A percentile compares a stretch with the other conserved stretches of the same genome.
Conservation (phyloP, 2,888 invertebrate species). For the Parthenolecanium corni region DNA sequence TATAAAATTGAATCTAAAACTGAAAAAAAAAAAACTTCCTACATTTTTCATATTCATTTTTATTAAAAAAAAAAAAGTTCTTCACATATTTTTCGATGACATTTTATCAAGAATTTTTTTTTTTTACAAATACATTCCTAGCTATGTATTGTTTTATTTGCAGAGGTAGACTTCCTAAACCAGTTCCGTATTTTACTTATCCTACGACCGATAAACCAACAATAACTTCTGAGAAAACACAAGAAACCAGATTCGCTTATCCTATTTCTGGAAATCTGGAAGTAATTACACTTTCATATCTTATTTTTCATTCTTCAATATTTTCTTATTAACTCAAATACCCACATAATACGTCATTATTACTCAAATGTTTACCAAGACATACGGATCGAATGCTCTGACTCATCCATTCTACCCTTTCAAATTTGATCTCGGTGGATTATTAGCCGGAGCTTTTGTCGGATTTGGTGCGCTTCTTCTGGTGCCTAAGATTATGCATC, state of each 20-base stretch:
- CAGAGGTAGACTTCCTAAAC: conserved; percentile 33
- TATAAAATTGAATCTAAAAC: too few relatives aligned
- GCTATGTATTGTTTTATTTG: not conserved
- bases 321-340: not conserved
- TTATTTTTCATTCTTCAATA: not conserved
- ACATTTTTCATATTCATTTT: too few relatives aligned
- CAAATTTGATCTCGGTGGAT: conserved; percentile 70
- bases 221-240: conserved; percentile 2
- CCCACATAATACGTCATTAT: too few relatives aligned
- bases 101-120: too few relatives aligned
- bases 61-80: too few relatives aligned
- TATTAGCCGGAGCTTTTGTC: conserved; percentile 64
- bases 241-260: conserved; percentile 8
- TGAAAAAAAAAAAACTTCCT: too few relatives aligned
- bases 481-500: conserved; percentile 63
- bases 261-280: conserved; percentile 6
- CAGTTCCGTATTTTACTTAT: conserved; percentile 32
- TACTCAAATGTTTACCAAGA: conserved; percentile 4
- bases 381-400: conserved; percentile 40
- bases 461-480: conserved; percentile 70
- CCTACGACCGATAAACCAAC: not conserved
- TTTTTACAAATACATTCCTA: not conserved
- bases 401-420: conserved; percentile 47
- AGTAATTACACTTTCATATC: not conserved
- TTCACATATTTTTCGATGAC: too few relatives aligned